phyloP scores from a whole-genome alignment of 2,888 invertebrate genomes.

The Poecilobothrus nobilitatus region DNA sequence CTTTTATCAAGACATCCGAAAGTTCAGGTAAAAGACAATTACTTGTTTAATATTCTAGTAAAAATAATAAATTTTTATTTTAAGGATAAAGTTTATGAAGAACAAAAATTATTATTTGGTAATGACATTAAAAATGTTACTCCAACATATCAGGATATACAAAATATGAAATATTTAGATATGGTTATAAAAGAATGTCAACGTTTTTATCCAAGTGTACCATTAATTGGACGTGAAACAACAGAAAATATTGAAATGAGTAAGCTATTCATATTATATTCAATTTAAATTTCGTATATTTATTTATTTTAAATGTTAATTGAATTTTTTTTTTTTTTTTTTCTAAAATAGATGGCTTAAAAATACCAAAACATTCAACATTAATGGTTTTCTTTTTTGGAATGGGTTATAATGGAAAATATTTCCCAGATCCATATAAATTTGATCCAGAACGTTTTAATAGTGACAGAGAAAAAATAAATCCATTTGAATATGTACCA shows the following conservation, averaged over 20 bases:
- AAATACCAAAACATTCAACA: conserved; percentile 9
- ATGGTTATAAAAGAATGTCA: conserved; percentile 32
- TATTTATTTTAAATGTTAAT: background rate
- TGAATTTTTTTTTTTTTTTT: background rate
- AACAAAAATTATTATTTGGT: conserved; percentile 44
- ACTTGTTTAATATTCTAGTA: too few species aligned
- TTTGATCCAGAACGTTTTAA: conserved; percentile 42
- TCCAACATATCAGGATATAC: conserved; percentile 26
- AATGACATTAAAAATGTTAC: conserved; percentile 30
- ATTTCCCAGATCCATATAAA: conserved; percentile 32
- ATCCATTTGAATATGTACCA: conserved; percentile 46
- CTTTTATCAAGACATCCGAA: conserved; percentile 47
- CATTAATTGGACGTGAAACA: conserved; percentile 31
- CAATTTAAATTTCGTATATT: too few species aligned
- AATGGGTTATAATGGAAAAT: conserved; percentile 36
- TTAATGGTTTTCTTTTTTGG: conserved; percentile 22
- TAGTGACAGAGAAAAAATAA: conserved; percentile 32
- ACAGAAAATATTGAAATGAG: conserved; percentile 7
- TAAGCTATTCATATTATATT: background rate
- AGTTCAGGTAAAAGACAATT: conserved; percentile 39
- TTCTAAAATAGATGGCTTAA: conserved; percentile 2
- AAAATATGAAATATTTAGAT: conserved; percentile 33
- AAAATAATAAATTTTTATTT: background rate
- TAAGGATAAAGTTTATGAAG: conserved; percentile 43
- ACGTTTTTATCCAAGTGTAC: conserved; percentile 34